phyloP scores from a whole-genome alignment of 2,797 vertebrate genomes.

The Huso huso region DNA sequence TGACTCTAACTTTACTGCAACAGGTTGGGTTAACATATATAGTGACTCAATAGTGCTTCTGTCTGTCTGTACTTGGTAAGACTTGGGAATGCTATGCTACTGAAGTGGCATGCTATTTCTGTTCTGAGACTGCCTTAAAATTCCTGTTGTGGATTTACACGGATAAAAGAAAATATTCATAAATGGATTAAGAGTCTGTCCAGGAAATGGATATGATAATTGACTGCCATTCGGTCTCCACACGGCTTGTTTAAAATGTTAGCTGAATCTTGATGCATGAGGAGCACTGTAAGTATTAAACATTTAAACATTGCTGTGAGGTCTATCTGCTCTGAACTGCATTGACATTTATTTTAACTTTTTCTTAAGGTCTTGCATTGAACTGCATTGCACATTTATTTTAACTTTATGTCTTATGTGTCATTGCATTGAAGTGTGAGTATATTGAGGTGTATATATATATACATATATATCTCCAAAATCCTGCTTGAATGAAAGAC shows the following conservation, averaged over 20 bases:
- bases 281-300: not conserved
- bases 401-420: no score
- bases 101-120: not conserved
- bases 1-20: constrained; percentile 4
- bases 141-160: not conserved
- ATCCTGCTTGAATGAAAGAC: not conserved
- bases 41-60: not conserved
- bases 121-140: not conserved
- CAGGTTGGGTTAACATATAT: not conserved
- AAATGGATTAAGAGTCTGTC: not conserved
- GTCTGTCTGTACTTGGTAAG: not conserved
- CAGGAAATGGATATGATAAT: no score
- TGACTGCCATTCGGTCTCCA: not conserved
- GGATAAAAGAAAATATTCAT: not conserved
- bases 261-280: not conserved
- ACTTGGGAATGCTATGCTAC: not conserved
- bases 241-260: not conserved
- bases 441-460: no score
- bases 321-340: not conserved
- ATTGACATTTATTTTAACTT: no score
- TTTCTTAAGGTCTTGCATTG: no score
- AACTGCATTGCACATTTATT: no score
- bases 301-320: not conserved
- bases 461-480: no score
- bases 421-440: no score